Evolutionary conservation across 2,888 invertebrate genomes (phyloP), one percentile per base, ranked within the genome.

Genomic region (Morpho deidamia): DNA sequence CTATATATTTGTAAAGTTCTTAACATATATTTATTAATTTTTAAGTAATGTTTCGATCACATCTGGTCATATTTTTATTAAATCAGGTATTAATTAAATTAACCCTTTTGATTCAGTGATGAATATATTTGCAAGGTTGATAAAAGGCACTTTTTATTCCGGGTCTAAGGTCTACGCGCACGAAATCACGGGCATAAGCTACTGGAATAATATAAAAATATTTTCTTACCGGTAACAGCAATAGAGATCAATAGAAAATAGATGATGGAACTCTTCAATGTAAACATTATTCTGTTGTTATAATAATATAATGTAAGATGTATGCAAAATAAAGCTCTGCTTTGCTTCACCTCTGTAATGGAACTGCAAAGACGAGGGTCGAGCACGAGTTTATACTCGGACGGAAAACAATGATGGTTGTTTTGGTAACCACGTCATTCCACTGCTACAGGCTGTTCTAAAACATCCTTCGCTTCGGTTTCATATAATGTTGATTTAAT

Each of bases 231-330:
- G 41, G 74, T 61, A 3, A 80, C 81, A 8, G 71, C 63, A 40
- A 74, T 72, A 47, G 81, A 70, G 54, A 83, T 60, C 1, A 85
- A 69, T 38, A 86, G 72, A 49, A 73, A 62, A 64, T 71, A 82
- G n/a, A 84, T 61, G 55, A 80, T 10, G 7, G 66, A 67, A 57
- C 65, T 66, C 64, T 69, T 76, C 61, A 71, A 52, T 14, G 64
- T 60, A 50, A 64, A 59, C 81, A 80, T 49, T 37, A 7, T 49
- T 11, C n/a, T 7, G 7, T 23, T n/a, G 7, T 7, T 42, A 0
- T 40, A 39, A 11, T 41, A 34, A 40, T 42, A 49, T n/a, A 35
- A 23, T n/a, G 14, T n/a, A 11, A 35, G 9, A 14, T 14, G 10
- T n/a, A 14, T n/a, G n/a, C n/a, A 23, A 35, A n/a, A 8, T 34